Evolutionary conservation across 1,140 invertebrate species (phyloP), one percentile per base, ranked within the genome.

Genomic region (Neodiprion pinetum): DNA sequence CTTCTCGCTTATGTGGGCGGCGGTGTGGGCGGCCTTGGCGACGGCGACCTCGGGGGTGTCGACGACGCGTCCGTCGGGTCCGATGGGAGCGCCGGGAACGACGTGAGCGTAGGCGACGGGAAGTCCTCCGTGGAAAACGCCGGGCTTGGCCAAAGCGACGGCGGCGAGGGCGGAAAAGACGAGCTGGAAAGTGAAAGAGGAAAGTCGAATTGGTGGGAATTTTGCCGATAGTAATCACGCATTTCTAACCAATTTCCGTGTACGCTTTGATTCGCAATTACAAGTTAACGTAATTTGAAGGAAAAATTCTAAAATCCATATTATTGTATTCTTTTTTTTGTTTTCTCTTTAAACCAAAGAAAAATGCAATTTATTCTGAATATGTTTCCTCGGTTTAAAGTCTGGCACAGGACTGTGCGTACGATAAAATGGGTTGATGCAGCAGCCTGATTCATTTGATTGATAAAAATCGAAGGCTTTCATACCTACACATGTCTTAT

Each of bases 41-140:
- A 88, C 81, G 5, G 90, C 86, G 8, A 91, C 90, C 82, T 91
- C 91, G 73, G 90, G 88, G 61, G 91, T 91, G 78, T 91, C 90
- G 28, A 91, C 85, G 72, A 92, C 89, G 70, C 89, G 90, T 67
- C 90, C 91, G 82, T 91, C 89, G 1, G 80, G 48, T 1, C 83
- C 82, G 17, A 84, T 80, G 9, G 83, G 83, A 2, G 83, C 83
- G 7, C 81, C 83, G 7, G 80, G 74, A 9, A 78, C 72, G 21
- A 83, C 14, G 23, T 73, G 78, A 0, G 80, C 68, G 49, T 77
- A 70, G 40, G 76, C 48, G 9, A 82, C 0, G 0, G 79, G 77
- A 14, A 65, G 2, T 69, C 67, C 67, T 11, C 21, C 79, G 0
- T 80, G 21, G 7, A 78, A 14, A 40, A 40, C 28, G 2, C 71